A percentile compares a stretch with the other conserved stretches of the same genome.
phyloP scores from a whole-genome alignment of 2,888 invertebrate species.

The Drosophila subquinaria region DNA sequence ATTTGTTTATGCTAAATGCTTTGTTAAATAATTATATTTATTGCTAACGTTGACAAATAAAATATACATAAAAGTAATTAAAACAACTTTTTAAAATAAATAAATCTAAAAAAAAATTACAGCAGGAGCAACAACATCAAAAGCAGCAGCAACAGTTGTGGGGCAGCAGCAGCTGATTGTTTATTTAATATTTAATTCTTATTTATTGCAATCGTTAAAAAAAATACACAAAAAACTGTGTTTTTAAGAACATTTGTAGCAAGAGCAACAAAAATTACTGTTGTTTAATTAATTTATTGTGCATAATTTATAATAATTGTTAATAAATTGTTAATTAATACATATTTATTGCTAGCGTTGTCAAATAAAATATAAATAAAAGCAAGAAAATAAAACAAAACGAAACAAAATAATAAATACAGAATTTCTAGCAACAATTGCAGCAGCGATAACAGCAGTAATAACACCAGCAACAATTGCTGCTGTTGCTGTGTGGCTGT shows the following conservation, averaged over 20 bases:
- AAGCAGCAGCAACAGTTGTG: neutral
- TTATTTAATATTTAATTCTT: too few relatives aligned
- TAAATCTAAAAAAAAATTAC: neutral
- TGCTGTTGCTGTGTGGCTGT: neutral
- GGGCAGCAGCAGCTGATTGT: too few relatives aligned
- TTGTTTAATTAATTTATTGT: neutral
- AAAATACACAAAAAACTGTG: neutral
- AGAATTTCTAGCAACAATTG: neutral
- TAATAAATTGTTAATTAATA: constrained; percentile 71
- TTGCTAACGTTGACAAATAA: constrained; percentile 47
- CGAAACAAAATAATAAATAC: too few relatives aligned
- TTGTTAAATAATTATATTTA: constrained; percentile 72
- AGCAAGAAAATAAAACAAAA: constrained; percentile 8
- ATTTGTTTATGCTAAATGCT: constrained; percentile 68
- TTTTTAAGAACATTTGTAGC: neutral
- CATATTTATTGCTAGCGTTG: constrained; percentile 66
- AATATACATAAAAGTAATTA: constrained; percentile 30
- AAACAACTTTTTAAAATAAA: constrained; percentile 5
- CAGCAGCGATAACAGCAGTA: neutral
- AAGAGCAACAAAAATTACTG: constrained; percentile 10
- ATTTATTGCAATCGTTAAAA: too few relatives aligned
- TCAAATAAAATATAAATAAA: constrained; percentile 31
- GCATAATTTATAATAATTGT: constrained; percentile 55
- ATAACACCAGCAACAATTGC: neutral
- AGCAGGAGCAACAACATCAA: neutral